phyloP scores from a whole-genome alignment of 1,140 invertebrate genomes.

The Apis laboriosa region DNA sequence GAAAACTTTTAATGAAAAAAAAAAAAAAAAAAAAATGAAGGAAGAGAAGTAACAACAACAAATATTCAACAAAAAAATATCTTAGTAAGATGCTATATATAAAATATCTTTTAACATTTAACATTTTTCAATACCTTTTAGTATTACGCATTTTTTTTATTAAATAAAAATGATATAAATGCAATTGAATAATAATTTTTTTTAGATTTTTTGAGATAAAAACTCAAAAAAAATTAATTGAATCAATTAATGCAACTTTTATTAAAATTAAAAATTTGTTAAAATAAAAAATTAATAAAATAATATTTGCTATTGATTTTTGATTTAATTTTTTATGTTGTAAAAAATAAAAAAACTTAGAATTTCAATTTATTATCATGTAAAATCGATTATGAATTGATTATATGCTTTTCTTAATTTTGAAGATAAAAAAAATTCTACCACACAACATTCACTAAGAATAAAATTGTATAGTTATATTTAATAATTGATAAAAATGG shows the following conservation, averaged over 20 bases:
- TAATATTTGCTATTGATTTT: not conserved
- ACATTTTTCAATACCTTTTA: not conserved
- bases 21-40: not conserved
- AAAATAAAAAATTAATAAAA: not conserved
- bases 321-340: not conserved
- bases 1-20: not conserved
- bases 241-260: not conserved
- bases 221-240: slow-evolving; percentile 6
- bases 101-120: not conserved
- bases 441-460: not conserved
- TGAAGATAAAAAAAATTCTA: not conserved
- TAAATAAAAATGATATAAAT: not conserved
- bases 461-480: slow-evolving; percentile 7
- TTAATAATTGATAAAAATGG: slow-evolving; percentile 56
- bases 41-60: not conserved
- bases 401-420: not conserved
- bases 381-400: not conserved
- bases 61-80: not conserved
- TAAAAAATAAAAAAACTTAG: not conserved
- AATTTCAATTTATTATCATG: not conserved
- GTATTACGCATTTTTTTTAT: not conserved
- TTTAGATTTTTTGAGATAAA: not conserved
- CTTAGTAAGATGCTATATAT: not conserved
- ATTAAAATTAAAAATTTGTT: not conserved
- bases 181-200: not conserved